Base-by-base conservation (phyloP, 2,888 invertebrate genomes). In the Acanthosepion pharaonis region DNA sequence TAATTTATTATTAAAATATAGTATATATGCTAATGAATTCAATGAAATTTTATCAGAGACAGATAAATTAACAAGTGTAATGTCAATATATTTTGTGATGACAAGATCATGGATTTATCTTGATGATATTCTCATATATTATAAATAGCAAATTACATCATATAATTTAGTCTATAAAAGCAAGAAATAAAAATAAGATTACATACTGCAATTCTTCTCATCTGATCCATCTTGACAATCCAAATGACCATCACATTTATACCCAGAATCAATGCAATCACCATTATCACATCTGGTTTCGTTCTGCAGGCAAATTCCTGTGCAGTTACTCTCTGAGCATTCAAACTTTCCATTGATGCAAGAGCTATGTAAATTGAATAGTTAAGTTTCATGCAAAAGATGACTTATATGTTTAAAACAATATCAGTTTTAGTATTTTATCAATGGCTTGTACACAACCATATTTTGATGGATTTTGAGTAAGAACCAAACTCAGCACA, bases 301-400 rank as follows among this genome's bases (percentile, higher is more conserved):
- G 78, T 95, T 94, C 1, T 78, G 92, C 0, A 93, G 94, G n/a
- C 95, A 95, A 28, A 8, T 94, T 94, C 91, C 53, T 6, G 92
- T 95, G 91, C 96, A 97, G 33, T 95, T 96, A 55, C 94, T 95
- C 1, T 95, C 95, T 1, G 92, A 94, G 95, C 97, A 97, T 51
- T 95, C 94, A 93, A 97, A 96, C 94, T 95, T 95, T 23, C 96
- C 96, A 91, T 96, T 95, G 8, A 95, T 94, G 94, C 97, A 97
- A 4, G 95, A 94, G 92, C 96, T 96, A 94, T 42, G n/a, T 94
- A 94, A 94, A 48, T 28, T 15, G 15, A 78, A 78, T 51, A 94
- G 42, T 92, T 18, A 8, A 25, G 78, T 93, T 92, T 78, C 11
- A 78, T 3, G 5, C 15, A n/a, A 78, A 78, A 78, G 1, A 78